Base-by-base conservation (phyloP, 2,888 invertebrate species). In the Eulithis prunata region DNA sequence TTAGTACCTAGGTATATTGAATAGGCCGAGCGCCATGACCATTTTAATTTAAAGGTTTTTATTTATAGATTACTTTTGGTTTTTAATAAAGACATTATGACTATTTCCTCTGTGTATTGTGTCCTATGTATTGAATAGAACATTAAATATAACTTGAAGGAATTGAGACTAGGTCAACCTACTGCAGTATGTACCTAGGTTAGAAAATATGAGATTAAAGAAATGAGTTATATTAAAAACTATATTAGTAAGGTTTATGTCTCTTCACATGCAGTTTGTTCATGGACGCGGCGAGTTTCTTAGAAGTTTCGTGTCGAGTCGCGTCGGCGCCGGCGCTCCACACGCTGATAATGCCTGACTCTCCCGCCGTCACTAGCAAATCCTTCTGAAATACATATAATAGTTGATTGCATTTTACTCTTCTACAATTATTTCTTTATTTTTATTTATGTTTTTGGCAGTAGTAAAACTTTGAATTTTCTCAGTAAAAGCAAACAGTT, bases 331-430 rank as follows among this genome's bases (percentile, higher is more conserved):
- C 52, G 2, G 3, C 70, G 45, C 89, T 88, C 97, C 97, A 97
- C 51, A 95, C 86, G 76, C 94, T 94, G 11, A 97, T 76, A 51
- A 95, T 85, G 12, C 96, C 96, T n/a, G 93, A 86, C 88, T 97
- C 97, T 4, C 97, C 97, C 21, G 95, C 95, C 10, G 96, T 96
- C 68, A 97, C 81, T 55, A 97, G 82, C 21, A 94, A 70, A 71
- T 95, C 94, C 36, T 89, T 91, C 95, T 96, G 83, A 12, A 88
- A 63, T 55, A 11, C n/a, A n/a, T n/a, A n/a, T 21, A 21, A 1
- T 21, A 21, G 2, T 21, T 2, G 21, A 21, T 21, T 21, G 21
- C 21, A 21, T 21, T 21, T 21, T 21, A 21, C 21, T 21, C 21
- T 21, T 21, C 2, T 21, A 21, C 21, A 21, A 21, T 21, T 21